These are phyloP conservation scores for Antigone vipio DNA, from an alignment of 2,113 vertebrate species.

Conservation along the genomic window DNA sequence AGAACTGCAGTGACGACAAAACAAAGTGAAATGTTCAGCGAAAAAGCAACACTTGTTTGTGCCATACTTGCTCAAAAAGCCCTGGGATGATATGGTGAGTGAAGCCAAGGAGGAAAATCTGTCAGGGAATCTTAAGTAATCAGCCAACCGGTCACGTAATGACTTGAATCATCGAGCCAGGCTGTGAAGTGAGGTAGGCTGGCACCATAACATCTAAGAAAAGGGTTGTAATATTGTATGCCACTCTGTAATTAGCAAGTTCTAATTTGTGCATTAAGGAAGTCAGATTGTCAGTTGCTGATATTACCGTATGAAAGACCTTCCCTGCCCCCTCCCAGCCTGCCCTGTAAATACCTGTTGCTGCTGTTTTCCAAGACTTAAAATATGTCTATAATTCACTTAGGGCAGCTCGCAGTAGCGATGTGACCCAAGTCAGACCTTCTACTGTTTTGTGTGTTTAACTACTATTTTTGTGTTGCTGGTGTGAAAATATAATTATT, in stretches of 20 bases:
- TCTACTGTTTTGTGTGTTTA: not conserved
- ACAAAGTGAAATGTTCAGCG: not conserved
- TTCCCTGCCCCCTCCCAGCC: not conserved
- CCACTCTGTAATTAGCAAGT: conserved; percentile 48
- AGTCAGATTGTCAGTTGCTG: conserved; percentile 15
- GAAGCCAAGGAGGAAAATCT: conserved; percentile 30
- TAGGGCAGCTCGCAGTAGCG: not conserved
- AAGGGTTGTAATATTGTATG: conserved; percentile 60
- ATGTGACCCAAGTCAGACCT: not conserved
- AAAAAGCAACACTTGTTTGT: conserved; percentile 42
- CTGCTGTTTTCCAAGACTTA: not conserved
- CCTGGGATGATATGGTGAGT: not conserved
- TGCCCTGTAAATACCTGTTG: not conserved
- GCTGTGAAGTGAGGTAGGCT: conserved; percentile 63
- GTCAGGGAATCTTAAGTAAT: conserved; percentile 63
- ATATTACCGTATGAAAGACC: not conserved
- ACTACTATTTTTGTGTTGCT: not conserved
- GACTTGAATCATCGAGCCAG: conserved; percentile 59
- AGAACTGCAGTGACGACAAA: not conserved
- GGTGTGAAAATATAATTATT: conserved; percentile 33
- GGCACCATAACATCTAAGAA: conserved; percentile 65
- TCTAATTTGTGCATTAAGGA: conserved; percentile 29
- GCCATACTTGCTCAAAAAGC: not conserved
- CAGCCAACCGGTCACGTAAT: conserved; percentile 26
- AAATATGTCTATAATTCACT: not conserved